phyloP scores from a whole-genome alignment of 1,140 invertebrate species.

The Lasaia peninsularis region DNA sequence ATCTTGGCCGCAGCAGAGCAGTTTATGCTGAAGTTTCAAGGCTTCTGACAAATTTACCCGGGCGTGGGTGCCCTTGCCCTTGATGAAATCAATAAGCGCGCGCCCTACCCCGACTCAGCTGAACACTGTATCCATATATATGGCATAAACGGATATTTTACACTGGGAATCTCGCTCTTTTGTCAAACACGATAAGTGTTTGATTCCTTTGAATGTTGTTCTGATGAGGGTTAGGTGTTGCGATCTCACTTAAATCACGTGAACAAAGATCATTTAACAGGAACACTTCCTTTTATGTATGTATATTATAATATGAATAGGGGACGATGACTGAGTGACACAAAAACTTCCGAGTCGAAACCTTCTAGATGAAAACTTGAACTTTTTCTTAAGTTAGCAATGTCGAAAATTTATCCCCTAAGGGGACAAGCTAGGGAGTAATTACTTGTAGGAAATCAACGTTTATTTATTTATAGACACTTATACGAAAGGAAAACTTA shows the following conservation, averaged over 20 bases:
- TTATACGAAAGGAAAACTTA: too few relatives aligned
- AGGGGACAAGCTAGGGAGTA: too few relatives aligned
- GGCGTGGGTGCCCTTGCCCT: slow-evolving; percentile 50
- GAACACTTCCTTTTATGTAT: not conserved
- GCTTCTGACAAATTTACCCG: slow-evolving; percentile 19
- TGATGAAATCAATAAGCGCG: slow-evolving; percentile 55
- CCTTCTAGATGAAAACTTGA: too few relatives aligned
- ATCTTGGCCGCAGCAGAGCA: not conserved
- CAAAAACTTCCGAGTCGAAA: too few relatives aligned
- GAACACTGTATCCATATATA: slow-evolving; percentile 13
- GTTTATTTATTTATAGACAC: too few relatives aligned
- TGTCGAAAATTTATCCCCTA: too few relatives aligned
- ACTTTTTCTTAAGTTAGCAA: too few relatives aligned
- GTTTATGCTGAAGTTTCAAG: slow-evolving; percentile 8
- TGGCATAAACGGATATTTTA: slow-evolving; percentile 23
- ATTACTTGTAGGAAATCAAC: too few relatives aligned
- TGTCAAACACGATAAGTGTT: not conserved
- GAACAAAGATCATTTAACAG: not conserved
- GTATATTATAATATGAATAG: not conserved
- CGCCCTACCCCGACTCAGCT: slow-evolving; percentile 42
- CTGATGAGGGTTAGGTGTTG: not conserved
- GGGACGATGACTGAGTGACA: not conserved
- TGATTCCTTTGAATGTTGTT: not conserved
- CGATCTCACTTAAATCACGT: not conserved
- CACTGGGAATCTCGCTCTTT: not conserved